These are phyloP conservation scores for Micrasema minimum DNA, from an alignment of 1,140 invertebrate genomes.

Conservation along the genomic window DNA sequence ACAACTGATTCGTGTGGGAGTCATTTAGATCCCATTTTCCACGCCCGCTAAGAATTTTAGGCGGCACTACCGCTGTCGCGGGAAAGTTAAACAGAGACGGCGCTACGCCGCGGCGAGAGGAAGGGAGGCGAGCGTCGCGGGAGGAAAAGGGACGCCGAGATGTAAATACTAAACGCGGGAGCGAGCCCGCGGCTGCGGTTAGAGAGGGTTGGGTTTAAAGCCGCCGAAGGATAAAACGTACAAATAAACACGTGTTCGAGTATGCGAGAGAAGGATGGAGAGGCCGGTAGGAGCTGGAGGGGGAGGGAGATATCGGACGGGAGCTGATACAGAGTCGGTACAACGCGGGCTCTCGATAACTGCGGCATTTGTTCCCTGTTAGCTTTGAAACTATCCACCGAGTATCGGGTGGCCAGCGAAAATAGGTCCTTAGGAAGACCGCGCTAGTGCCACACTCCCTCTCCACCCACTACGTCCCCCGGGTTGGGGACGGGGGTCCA, in stretches of 20 bases:
- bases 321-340: conserved; percentile 46
- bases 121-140: conserved; percentile 37
- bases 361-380: conserved; percentile 65
- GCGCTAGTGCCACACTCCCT: conserved; percentile 29
- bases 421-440: conserved; percentile 42
- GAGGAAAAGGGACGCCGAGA: conserved; percentile 61
- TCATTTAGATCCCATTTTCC: conserved; percentile 38
- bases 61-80: conserved; percentile 38
- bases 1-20: conserved; percentile 28
- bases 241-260: conserved; percentile 70
- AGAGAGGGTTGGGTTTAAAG: conserved; percentile 68
- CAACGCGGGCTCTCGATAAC: conserved; percentile 53
- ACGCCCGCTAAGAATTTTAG: conserved; percentile 45
- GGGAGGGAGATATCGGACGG: conserved; percentile 57
- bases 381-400: conserved; percentile 47
- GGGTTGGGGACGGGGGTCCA: neutral
- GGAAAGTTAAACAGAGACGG: conserved; percentile 45
- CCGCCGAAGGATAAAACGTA: conserved; percentile 70
- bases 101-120: conserved; percentile 33
- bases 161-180: conserved; percentile 62
- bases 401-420: conserved; percentile 42
- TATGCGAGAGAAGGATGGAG: conserved; percentile 64
- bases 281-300: conserved; percentile 54
- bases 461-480: neutral
- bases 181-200: conserved; percentile 66